These are phyloP conservation scores for Polypedilum pembai DNA, from an alignment of 1,140 invertebrate genomes.

Conservation along the genomic window DNA sequence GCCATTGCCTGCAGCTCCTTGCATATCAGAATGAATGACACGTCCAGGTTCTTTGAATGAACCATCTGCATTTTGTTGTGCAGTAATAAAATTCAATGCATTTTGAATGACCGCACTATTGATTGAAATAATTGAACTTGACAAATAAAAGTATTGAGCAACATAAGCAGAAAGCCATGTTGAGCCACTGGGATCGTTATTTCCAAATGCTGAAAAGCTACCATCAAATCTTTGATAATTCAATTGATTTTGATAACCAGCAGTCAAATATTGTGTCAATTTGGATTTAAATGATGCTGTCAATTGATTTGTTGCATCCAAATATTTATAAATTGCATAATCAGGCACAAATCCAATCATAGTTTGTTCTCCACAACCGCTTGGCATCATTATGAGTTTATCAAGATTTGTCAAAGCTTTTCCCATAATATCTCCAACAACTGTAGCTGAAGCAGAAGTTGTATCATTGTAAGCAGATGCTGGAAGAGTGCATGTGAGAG, in stretches of 20 bases:
- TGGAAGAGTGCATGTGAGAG: conserved; percentile 59
- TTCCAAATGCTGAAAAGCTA: conserved; percentile 48
- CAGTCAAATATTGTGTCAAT: conserved; percentile 57
- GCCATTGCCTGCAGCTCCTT: conserved; percentile 57
- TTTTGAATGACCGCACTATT: conserved; percentile 63
- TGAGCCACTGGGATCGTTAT: conserved; percentile 63
- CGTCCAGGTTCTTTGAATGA: conserved; percentile 71
- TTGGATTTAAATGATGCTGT: conserved; percentile 65
- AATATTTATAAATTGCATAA: conserved; percentile 63
- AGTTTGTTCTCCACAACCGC: conserved; percentile 91
- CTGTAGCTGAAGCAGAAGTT: conserved; percentile 61
- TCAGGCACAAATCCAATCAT: conserved; percentile 79
- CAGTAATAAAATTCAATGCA: conserved; percentile 71
- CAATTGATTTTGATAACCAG: conserved; percentile 45
- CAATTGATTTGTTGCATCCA: conserved; percentile 51
- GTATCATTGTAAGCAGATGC: conserved; percentile 62
- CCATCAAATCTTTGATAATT: conserved; percentile 66
- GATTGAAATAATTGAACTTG: conserved; percentile 68
- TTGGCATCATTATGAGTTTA: conserved; percentile 73
- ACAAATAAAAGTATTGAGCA: conserved; percentile 77
- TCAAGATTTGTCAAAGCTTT: conserved; percentile 68
- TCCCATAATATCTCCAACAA: conserved; percentile 69
- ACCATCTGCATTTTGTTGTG: conserved; percentile 70
- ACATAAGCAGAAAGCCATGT: conserved; percentile 96
- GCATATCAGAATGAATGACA: conserved; percentile 65